Conservation (phyloP, 1,140 invertebrate species). For the Conus ventricosus region DNA sequence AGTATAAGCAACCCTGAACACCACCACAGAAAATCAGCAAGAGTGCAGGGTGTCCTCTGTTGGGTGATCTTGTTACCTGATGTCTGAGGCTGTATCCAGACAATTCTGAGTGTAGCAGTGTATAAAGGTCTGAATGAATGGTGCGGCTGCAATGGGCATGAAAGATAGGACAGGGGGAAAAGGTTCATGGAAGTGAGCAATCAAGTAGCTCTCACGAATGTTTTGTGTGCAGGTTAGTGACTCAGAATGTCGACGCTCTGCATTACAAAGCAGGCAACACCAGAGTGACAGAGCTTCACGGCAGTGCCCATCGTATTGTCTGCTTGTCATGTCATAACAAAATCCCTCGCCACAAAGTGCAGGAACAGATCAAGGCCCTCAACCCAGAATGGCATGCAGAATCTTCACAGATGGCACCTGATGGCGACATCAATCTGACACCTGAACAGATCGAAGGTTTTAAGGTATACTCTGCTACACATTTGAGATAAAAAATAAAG, state of each 20-base stretch:
- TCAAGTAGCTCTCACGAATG: no score
- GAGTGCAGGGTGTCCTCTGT: no score
- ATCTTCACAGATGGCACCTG: constrained; percentile 84
- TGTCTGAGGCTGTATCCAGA: no score
- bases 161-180: no score
- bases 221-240: constrained; percentile 78
- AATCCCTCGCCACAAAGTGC: constrained; percentile 84
- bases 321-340: constrained; percentile 87
- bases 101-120: no score
- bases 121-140: no score
- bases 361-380: constrained; percentile 81
- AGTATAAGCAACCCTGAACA: no score
- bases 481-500: no score
- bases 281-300: constrained; percentile 94
- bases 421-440: constrained; percentile 95
- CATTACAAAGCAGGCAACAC: constrained; percentile 92
- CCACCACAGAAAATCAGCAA: no score
- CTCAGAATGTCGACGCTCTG: constrained; percentile 97
- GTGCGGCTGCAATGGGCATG: no score
- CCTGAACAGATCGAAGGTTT: constrained; percentile 72
- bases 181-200: no score
- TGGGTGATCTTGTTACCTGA: no score
- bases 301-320: constrained; percentile 85
- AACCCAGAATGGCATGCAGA: constrained; percentile 83
- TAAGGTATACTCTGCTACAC: constrained; percentile 49